Evolutionary conservation across 2,797 vertebrate genomes (phyloP).

Genomic region (Arrhamphus sclerolepis): DNA sequence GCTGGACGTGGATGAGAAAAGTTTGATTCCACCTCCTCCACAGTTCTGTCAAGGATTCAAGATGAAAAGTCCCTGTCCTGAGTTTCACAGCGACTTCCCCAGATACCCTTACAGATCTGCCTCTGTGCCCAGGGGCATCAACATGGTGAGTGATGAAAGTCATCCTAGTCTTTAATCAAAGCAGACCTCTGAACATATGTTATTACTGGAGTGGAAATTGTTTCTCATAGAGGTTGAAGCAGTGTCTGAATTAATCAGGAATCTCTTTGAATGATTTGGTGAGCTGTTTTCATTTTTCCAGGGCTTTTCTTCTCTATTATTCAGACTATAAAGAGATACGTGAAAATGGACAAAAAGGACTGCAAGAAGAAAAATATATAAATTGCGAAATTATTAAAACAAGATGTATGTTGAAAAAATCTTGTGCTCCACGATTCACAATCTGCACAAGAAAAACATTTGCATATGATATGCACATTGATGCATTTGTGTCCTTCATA

Average conservation of each 20-base stretch:
- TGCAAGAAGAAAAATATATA: background rate
- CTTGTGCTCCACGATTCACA: too few relatives aligned
- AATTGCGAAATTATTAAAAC: background rate
- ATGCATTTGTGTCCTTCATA: background rate
- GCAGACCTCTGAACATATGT: constrained; percentile 57
- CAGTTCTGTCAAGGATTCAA: constrained; percentile 64
- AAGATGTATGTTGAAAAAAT: constrained; percentile 1
- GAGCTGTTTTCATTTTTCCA: constrained; percentile 30
- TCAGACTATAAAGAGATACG: background rate
- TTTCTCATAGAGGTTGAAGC: constrained; percentile 40
- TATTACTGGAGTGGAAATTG: constrained; percentile 48
- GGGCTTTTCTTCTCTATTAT: constrained; percentile 12
- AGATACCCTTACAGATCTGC: constrained; percentile 76
- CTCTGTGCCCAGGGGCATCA: constrained; percentile 82
- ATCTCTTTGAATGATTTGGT: constrained; percentile 28
- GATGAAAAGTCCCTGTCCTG: constrained; percentile 38
- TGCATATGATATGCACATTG: background rate
- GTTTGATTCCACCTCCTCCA: constrained; percentile 60
- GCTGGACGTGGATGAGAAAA: constrained; percentile 32
- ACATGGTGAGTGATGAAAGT: constrained; percentile 82
- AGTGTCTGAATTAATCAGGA: constrained; percentile 43
- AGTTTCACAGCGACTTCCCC: constrained; percentile 44
- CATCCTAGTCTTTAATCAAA: constrained; percentile 50
- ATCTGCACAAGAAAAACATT: too few relatives aligned
- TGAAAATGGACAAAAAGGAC: background rate